A percentile compares a stretch with the other conserved stretches of the same genome.
phyloP scores from a whole-genome alignment of 2,797 vertebrate genomes.

The Lacerta bilineata region DNA sequence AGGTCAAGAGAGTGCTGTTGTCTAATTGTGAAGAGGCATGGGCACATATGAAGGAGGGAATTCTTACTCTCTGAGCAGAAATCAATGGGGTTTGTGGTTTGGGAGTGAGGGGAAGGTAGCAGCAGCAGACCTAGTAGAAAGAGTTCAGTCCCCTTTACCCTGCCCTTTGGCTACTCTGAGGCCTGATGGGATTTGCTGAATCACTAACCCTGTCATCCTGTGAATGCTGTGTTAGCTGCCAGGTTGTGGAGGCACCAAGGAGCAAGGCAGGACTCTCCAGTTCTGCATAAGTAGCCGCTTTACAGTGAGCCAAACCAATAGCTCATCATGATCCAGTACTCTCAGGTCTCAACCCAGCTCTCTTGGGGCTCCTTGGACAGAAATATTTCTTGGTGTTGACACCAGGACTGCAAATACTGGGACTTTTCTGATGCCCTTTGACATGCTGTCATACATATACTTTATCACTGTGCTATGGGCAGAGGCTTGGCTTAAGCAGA shows the following conservation, averaged over 20 bases:
- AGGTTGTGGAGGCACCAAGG: not conserved
- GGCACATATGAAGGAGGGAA: not conserved
- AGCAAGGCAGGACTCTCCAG: not conserved
- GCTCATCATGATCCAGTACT: conserved; percentile 16
- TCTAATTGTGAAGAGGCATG: not conserved
- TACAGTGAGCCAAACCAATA: not conserved
- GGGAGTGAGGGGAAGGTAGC: not conserved
- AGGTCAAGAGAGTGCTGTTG: conserved; percentile 19
- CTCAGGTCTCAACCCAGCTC: not conserved
- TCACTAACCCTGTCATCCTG: conserved; percentile 16
- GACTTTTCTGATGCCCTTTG: not conserved
- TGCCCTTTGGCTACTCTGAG: not conserved
- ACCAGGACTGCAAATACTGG: too few relatives aligned
- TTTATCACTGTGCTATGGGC: not conserved
- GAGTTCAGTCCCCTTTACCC: not conserved
- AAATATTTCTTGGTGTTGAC: not conserved
- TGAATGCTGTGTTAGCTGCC: conserved; percentile 21
- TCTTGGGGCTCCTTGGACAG: not conserved
- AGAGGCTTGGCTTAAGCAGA: not conserved
- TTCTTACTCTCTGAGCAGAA: not conserved
- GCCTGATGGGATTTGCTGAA: conserved; percentile 20
- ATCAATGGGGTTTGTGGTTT: not conserved
- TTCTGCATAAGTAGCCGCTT: not conserved
- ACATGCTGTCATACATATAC: not conserved
- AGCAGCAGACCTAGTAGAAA: not conserved